These are phyloP conservation scores for Moxostoma hubbsi DNA, from an alignment of 2,797 vertebrate species.

Conservation along the genomic window DNA sequence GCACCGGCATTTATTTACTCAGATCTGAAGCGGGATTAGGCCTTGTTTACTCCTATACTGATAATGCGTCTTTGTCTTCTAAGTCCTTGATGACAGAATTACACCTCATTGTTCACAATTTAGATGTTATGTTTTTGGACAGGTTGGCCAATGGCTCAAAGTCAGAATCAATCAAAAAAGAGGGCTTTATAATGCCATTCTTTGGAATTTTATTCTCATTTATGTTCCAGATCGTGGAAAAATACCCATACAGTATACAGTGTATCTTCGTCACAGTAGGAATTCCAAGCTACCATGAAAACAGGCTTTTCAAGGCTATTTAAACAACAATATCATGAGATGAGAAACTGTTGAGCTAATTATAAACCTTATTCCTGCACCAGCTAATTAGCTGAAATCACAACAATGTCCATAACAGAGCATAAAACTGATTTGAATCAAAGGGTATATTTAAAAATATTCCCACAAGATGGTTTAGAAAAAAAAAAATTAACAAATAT, in stretches of 20 bases:
- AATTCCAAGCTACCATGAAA: conserved; percentile 19
- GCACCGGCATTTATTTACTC: conserved; percentile 82
- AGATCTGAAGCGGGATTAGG: conserved; percentile 81
- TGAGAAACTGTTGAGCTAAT: conserved; percentile 20
- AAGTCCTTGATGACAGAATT: conserved; percentile 66
- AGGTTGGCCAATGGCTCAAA: conserved; percentile 23
- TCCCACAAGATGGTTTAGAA: conserved; percentile 5
- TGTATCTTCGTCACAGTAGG: neutral
- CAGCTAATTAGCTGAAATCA: conserved; percentile 1
- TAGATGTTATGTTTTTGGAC: conserved; percentile 44
- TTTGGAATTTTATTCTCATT: conserved; percentile 15
- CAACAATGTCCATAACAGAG: conserved; percentile 1
- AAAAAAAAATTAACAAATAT: neutral
- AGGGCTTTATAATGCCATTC: neutral
- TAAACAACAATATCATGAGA: neutral
- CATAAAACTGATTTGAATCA: neutral
- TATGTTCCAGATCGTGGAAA: neutral
- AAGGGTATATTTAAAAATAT: conserved; percentile 8
- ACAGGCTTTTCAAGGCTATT: conserved; percentile 13
- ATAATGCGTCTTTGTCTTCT: conserved; percentile 76
- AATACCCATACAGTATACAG: neutral
- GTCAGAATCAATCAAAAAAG: conserved; percentile 25
- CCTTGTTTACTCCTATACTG: conserved; percentile 79
- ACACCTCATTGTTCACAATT: conserved; percentile 25
- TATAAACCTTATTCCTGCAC: conserved; percentile 28